phyloP scores from a whole-genome alignment of 2,797 vertebrate species.

The Limnodromus scolopaceus region DNA sequence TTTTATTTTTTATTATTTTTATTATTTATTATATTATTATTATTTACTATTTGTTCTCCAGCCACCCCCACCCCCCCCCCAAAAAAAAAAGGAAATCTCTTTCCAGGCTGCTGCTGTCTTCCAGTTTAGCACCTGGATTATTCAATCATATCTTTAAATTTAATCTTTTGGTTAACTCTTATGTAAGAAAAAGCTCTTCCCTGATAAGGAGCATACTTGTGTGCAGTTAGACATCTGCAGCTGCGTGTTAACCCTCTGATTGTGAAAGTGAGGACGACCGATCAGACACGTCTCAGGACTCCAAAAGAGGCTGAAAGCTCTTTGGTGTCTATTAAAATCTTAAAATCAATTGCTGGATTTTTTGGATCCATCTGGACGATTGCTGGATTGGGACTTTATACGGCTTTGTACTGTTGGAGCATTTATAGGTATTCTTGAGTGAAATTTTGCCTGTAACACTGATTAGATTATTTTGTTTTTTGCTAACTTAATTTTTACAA shows the following conservation, averaged over 20 bases:
- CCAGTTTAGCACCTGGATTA: not conserved
- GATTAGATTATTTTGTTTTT: not conserved
- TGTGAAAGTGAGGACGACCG: not conserved
- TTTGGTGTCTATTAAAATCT: not conserved
- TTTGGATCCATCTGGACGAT: not conserved
- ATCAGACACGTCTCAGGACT: not conserved
- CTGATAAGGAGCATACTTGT: not conserved
- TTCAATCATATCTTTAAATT: not conserved
- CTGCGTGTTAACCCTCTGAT: fast-evolving
- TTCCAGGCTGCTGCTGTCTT: not conserved
- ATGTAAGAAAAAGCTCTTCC: not conserved
- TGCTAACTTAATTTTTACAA: not conserved
- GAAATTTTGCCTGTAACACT: not conserved
- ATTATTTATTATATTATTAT: not conserved
- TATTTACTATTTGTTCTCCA: not conserved
- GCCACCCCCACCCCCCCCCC: too few species aligned
- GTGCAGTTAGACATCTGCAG: not conserved
- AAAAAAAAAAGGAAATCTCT: not conserved
- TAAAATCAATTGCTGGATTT: not conserved
- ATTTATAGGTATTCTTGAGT: not conserved
- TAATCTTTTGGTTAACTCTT: not conserved
- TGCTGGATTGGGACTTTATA: not conserved
- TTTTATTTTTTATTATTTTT: not conserved
- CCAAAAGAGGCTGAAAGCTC: not conserved
- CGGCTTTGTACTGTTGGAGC: not conserved